These are phyloP conservation scores for Mandrillus leucophaeus DNA, from an alignment of 2,113 vertebrate species.

Conservation along the genomic window DNA sequence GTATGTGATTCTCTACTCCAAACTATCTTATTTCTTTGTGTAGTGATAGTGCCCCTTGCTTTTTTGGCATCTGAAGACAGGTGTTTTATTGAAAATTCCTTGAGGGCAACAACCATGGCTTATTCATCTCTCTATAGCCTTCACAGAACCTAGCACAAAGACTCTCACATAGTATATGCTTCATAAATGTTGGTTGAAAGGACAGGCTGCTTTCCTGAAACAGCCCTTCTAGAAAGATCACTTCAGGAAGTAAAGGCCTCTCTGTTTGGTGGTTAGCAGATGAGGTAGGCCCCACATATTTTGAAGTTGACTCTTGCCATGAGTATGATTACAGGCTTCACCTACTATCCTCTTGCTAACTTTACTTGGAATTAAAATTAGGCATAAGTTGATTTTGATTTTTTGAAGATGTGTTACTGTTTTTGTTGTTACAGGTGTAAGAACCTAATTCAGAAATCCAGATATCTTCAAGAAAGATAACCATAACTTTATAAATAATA, in stretches of 20 bases:
- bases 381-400: neutral
- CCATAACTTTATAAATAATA: neutral
- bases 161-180: neutral
- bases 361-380: neutral
- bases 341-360: neutral
- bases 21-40: slow-evolving; percentile 22
- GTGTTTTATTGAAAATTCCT: slow-evolving; percentile 56
- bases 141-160: slow-evolving; percentile 12
- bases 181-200: slow-evolving; percentile 32
- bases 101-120: neutral
- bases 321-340: neutral
- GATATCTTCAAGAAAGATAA: neutral
- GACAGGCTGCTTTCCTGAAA: neutral
- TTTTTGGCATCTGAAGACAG: slow-evolving; percentile 32
- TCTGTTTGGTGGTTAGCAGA: neutral
- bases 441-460: slow-evolving; percentile 1
- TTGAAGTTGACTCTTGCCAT: neutral
- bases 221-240: neutral
- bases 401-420: neutral
- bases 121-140: neutral
- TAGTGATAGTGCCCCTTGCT: neutral
- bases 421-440: slow-evolving; percentile 10
- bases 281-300: neutral
- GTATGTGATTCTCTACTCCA: neutral
- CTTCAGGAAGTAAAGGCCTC: neutral